Evolutionary conservation across 2,888 invertebrate species (phyloP), one percentile per base, ranked within the genome.

Genomic region (Galeruca laticollis): DNA sequence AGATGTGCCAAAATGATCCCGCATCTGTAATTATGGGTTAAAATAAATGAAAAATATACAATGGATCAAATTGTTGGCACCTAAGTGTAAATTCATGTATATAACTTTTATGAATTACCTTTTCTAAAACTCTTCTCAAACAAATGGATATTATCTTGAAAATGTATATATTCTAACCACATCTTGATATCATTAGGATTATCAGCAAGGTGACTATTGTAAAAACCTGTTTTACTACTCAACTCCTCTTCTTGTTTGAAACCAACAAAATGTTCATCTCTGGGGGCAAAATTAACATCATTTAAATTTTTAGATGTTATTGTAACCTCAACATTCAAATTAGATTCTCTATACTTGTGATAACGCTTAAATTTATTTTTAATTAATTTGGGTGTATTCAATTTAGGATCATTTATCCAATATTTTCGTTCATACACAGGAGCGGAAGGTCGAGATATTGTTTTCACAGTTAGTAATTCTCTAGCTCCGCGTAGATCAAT

Each of bases 381-480:
- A 9, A 52, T 10, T n/a, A 11, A 54, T 18, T 35, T 57, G 18
- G 8, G n/a, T 10, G n/a, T 31, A 18, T 33, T 57, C 1, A 33
- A 35, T 15, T 31, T 78, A 72, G 59, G 60, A 13, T 72, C 79
- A 76, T 70, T 68, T 40, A 80, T 70, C 69, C 79, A 76, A 74
- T 79, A 79, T 64, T 76, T 74, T 40, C 81, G 69, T 69, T 66
- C 73, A 77, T 87, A 93, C 84, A 86, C 87, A 0, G 93, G 91
- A 63, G 90, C 87, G 0, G 89, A 88, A 1, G 91, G 91, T 65
- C 89, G 88, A 72, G 90, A 89, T 13, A 94, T 86, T 0, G 90
- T 92, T 40, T 87, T 84, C 2, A 92, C 88, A 1, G 85, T 85
- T 54, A 89, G 84, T 81, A 91, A 91, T 60, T 88, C 89, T 60